These are phyloP conservation scores for Porites evermanni DNA, from an alignment of 92 coral and sea anemone genomes.

Conservation along the genomic window DNA sequence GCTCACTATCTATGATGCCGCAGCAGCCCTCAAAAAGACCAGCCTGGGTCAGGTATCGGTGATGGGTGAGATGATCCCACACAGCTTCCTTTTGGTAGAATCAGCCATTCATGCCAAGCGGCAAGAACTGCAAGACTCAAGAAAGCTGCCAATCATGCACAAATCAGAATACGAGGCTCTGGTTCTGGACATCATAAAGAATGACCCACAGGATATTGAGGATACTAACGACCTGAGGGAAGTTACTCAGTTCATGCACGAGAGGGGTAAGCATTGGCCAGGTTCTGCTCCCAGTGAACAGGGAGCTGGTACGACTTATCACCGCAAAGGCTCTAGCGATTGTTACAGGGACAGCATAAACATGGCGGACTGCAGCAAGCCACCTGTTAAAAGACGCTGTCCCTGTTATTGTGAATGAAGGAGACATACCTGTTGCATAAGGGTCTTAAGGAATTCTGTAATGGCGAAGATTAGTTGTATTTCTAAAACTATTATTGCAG, in stretches of 20 bases:
- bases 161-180: constrained; percentile 86
- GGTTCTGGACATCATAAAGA: constrained; percentile 81
- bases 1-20: constrained; percentile 82
- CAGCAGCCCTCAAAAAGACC: constrained; percentile 67
- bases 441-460: no score
- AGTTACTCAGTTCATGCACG: constrained; percentile 89
- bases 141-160: constrained; percentile 83
- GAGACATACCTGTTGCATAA: no score
- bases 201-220: constrained; percentile 75
- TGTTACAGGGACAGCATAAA: no score
- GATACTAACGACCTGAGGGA: constrained; percentile 86
- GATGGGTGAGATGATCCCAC: constrained; percentile 97
- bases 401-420: no score
- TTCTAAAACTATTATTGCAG: no score
- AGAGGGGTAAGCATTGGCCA: constrained; percentile 78
- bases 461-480: no score
- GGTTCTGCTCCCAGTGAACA: neutral
- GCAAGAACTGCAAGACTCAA: constrained; percentile 58
- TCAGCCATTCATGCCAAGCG: constrained; percentile 69
- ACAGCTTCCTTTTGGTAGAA: constrained; percentile 79
- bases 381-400: no score
- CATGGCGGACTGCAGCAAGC: no score
- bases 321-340: no score
- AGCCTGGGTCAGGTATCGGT: constrained; percentile 66
- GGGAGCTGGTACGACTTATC: neutral